These are phyloP conservation scores for Pseudanteris insignis DNA, from an alignment of 2,888 invertebrate species.

Conservation along the genomic window DNA sequence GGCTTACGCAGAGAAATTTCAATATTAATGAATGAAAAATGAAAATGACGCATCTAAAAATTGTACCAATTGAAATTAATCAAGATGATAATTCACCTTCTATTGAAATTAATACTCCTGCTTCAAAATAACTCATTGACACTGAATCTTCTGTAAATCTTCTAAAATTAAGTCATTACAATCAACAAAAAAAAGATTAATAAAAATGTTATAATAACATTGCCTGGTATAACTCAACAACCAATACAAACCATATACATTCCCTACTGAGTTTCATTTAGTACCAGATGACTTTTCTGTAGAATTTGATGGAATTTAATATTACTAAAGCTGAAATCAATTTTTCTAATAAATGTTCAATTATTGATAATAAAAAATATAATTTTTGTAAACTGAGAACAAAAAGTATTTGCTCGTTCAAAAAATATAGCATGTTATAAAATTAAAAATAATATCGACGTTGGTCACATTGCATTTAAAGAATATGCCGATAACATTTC, in stretches of 20 bases:
- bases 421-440: background rate
- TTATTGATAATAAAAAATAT: background rate
- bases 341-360: background rate
- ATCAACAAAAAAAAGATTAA: background rate
- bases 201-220: background rate
- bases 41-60: background rate
- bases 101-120: background rate
- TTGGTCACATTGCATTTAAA: no score
- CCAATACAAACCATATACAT: no score
- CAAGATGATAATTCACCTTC: background rate
- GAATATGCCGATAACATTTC: background rate
- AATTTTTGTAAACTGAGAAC: background rate
- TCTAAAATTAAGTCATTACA: background rate
- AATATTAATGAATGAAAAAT: background rate
- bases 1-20: constrained; percentile 10
- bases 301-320: background rate
- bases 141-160: background rate
- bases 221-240: background rate
- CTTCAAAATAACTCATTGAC: background rate
- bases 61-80: background rate
- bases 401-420: background rate
- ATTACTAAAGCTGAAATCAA: background rate
- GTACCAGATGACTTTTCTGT: background rate
- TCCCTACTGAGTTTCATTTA: background rate
- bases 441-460: no score